Base-by-base conservation (phyloP, 2,113 vertebrate species). In the Mesocricetus auratus region DNA sequence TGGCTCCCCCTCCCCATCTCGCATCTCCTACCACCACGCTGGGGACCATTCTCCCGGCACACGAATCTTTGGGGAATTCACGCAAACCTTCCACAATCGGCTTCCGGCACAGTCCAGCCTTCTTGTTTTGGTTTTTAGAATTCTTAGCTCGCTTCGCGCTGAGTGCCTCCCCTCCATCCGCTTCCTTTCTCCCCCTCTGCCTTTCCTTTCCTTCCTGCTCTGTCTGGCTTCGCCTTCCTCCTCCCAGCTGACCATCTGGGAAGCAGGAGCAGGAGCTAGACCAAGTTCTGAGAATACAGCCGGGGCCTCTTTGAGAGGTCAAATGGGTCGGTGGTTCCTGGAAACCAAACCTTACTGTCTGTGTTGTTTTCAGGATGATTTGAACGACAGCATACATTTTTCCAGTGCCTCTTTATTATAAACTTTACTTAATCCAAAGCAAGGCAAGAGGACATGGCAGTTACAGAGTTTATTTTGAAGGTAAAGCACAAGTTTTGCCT, bases 391-490 rank as follows among this genome's bases (percentile, higher is more conserved):
- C 53, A 36, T 71, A 45, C 36, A 56, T 78, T 91, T 89, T 89
- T 85, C 62, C 86, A 93, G 53, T 39, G n/a, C 7, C 4, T 36
- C 58, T 53, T 86, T 71, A 5, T 19, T 93, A 64, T 47, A 92
- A 69, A 68, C 58, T 74, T 78, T 81, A n/a, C n/a, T 95, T 93
- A 78, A 90, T 75, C 9, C 9, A 87, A 58, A 81, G 24, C 39
- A 86, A 96, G 87, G 8, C 88, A 95, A 58, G 16, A 89, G 91
- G 33, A 60, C 36, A 45, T 16, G 13, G 60, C 69, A 71, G 13
- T 10, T 47, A 58, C 29, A 92, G 29, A 74, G 50, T 74, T 89
- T 29, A 42, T 58, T 56, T 68, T 50, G 13, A 47, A 69, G 45
- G 45, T 50, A 24, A 53, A 86, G 6, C 2, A 53, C 56, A n/a